Percentiles rank a stretch among this genome's conserved stretches.
These are phyloP conservation scores for Acyrthosiphon pisum DNA, from an alignment of 1,140 invertebrate species.

Conservation along the genomic window DNA sequence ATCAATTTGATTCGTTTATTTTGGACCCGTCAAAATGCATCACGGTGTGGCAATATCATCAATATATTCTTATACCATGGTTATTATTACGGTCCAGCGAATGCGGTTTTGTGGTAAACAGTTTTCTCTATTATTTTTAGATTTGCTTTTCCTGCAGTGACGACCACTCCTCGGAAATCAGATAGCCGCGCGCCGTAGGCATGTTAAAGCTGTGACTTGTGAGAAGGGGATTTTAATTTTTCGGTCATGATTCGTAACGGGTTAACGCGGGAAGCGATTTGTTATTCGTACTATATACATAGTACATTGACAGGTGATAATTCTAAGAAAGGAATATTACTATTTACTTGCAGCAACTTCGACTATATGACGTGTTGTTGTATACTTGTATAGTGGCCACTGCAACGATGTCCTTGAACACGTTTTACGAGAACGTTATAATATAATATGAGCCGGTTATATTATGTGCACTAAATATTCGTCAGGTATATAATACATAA, in stretches of 20 bases:
- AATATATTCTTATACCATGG: not conserved
- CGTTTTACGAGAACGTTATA: not conserved
- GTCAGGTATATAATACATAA: not conserved
- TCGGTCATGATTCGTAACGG: constrained; percentile 14
- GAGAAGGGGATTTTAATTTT: not conserved
- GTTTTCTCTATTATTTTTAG: not conserved
- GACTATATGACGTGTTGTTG: not conserved
- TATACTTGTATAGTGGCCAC: not conserved
- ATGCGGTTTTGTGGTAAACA: not conserved
- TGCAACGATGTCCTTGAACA: not conserved
- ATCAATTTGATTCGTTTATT: not conserved
- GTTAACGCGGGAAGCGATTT: constrained; percentile 14
- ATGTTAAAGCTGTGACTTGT: not conserved
- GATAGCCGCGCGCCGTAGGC: too few species aligned
- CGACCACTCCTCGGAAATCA: not conserved
- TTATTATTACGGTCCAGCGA: constrained; percentile 2
- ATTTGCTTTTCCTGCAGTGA: not conserved
- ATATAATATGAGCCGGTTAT: not conserved
- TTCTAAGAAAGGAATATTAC: not conserved
- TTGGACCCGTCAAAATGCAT: not conserved
- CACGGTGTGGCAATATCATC: not conserved
- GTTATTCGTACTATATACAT: not conserved
- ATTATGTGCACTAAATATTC: not conserved
- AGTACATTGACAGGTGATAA: not conserved
- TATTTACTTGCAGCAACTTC: not conserved